Percentiles rank a stretch among this genome's conserved stretches.
Evolutionary conservation across 1,140 invertebrate species (phyloP).

Genomic region (Tetramorium simillimum): DNA sequence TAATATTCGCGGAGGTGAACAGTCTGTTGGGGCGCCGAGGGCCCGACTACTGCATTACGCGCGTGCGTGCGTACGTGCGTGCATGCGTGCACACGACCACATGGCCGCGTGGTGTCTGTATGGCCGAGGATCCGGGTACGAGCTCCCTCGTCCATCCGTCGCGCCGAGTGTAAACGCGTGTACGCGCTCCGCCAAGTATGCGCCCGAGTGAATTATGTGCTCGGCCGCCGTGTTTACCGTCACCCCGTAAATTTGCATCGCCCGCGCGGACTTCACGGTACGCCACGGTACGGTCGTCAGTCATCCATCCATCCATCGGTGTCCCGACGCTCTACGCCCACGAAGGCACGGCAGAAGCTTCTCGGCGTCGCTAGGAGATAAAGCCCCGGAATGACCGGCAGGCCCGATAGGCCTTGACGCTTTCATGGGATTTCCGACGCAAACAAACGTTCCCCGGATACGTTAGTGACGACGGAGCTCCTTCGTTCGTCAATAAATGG

Average conservation of each 20-base stretch:
- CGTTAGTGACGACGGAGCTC: not conserved
- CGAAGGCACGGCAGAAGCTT: not conserved
- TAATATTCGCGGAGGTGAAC: conserved; percentile 13
- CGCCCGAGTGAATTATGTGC: conserved; percentile 69
- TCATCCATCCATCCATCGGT: conserved; percentile 49
- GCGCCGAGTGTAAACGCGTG: conserved; percentile 68
- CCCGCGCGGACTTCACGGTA: conserved; percentile 35
- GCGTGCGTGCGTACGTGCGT: not conserved
- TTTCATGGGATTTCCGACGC: conserved; percentile 50
- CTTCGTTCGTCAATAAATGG: conserved; percentile 12
- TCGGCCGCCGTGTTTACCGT: conserved; percentile 65
- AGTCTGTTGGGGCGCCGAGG: not conserved
- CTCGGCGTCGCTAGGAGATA: conserved; percentile 22
- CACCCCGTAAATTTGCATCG: conserved; percentile 71
- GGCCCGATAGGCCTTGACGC: conserved; percentile 54
- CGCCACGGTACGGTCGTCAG: conserved; percentile 6
- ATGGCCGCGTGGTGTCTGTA: not conserved
- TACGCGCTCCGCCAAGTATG: conserved; percentile 66
- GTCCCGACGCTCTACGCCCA: conserved; percentile 29
- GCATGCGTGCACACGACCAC: not conserved
- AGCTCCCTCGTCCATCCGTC: conserved; percentile 20
- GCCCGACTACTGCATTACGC: not conserved
- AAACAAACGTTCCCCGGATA: conserved; percentile 42
- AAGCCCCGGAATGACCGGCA: conserved; percentile 12
- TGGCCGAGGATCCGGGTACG: not conserved